A percentile compares a stretch with the other conserved stretches of the same genome.
Evolutionary conservation across 2,888 invertebrate species (phyloP).

Genomic region (Rhogogaster chlorosoma): DNA sequence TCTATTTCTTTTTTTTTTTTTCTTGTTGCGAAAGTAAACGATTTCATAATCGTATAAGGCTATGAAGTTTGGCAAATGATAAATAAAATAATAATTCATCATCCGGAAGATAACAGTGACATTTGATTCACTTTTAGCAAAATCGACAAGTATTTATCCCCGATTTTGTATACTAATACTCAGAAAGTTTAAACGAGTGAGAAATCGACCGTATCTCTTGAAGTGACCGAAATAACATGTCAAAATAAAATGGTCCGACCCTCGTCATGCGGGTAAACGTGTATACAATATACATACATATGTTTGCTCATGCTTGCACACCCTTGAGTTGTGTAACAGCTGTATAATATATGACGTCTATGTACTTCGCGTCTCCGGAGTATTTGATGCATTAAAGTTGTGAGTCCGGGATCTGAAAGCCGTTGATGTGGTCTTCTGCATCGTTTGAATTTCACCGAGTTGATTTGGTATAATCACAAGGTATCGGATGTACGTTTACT

Average conservation of each 20-base stretch:
- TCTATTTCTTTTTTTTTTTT: neutral
- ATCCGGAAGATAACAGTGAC: neutral
- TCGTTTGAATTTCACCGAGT: neutral
- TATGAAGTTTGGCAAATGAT: too few relatives aligned
- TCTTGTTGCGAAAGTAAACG: too few relatives aligned
- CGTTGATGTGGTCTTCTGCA: neutral
- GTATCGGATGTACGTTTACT: neutral
- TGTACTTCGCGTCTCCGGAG: neutral
- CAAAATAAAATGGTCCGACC: constrained; percentile 6
- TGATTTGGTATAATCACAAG: neutral
- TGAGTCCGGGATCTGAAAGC: neutral
- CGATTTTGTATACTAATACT: neutral
- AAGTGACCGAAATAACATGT: neutral
- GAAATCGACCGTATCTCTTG: neutral
- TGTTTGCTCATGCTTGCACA: neutral
- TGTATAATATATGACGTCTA: constrained; percentile 13
- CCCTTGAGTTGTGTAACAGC: neutral
- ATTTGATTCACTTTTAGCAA: neutral
- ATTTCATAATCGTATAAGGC: too few relatives aligned
- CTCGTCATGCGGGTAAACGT: neutral
- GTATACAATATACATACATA: neutral
- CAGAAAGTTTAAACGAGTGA: neutral
- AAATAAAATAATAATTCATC: neutral
- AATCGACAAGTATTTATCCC: neutral
- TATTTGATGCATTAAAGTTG: neutral